A percentile compares a stretch with the other conserved stretches of the same genome.
phyloP scores from a whole-genome alignment of 2,113 vertebrate species.

The crab-eating macaque (Macaca fascicularis) region DNA sequence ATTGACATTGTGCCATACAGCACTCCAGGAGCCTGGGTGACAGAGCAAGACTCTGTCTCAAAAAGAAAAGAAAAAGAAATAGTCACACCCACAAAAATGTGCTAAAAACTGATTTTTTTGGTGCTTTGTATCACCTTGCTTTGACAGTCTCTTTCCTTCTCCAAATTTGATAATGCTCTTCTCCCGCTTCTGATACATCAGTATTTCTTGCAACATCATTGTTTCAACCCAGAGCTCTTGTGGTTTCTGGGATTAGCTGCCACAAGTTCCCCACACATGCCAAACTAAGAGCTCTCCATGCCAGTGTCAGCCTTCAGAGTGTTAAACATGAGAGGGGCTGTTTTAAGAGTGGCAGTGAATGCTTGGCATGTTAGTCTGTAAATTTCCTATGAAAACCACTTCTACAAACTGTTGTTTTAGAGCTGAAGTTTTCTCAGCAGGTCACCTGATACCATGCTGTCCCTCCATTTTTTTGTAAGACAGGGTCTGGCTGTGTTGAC shows the following conservation, averaged over 20 bases:
- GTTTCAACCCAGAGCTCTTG: not conserved
- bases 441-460: not conserved
- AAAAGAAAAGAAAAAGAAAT: not conserved
- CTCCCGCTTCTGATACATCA: not conserved
- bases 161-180: not conserved
- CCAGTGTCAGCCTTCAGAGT: not conserved
- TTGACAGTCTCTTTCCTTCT: not conserved
- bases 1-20: no score
- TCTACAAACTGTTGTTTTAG: not conserved
- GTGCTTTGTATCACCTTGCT: not conserved
- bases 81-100: not conserved
- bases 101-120: not conserved
- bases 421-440: not conserved
- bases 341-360: not conserved
- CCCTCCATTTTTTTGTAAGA: not conserved
- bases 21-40: no score
- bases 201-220: not conserved
- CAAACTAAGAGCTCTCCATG: not conserved
- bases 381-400: not conserved
- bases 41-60: no score
- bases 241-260: conserved; percentile 21
- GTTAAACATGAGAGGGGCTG: not conserved
- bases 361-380: not conserved
- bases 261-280: not conserved
- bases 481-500: not conserved